A percentile compares a stretch with the other conserved stretches of the same genome.
phyloP scores from a whole-genome alignment of 2,113 vertebrate species.

The Brachyistius frenatus region DNA sequence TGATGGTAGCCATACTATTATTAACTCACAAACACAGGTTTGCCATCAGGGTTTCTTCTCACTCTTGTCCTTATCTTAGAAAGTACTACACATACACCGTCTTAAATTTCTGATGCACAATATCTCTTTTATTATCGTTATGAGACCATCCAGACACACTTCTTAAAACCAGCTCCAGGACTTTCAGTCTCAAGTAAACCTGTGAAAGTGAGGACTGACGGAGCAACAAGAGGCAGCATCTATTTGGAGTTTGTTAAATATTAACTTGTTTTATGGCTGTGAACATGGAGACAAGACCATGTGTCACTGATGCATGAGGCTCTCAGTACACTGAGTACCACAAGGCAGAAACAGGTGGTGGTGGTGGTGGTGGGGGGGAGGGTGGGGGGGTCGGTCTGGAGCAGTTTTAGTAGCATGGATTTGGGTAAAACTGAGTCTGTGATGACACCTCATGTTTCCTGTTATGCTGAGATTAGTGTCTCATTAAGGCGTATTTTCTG shows the following conservation, averaged over 20 bases:
- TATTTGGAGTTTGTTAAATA: conserved; percentile 84
- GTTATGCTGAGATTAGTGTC: neutral
- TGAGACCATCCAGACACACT: neutral
- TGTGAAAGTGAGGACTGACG: conserved; percentile 25
- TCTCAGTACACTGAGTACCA: conserved; percentile 75
- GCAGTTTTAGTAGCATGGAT: conserved; percentile 59
- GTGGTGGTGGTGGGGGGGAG: conserved; percentile 25
- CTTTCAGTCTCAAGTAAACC: conserved; percentile 27
- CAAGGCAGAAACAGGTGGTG: conserved; percentile 64
- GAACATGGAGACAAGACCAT: conserved; percentile 74
- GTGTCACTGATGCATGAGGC: conserved; percentile 78
- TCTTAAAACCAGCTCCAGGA: no score
- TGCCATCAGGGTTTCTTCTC: conserved; percentile 18
- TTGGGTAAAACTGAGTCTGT: conserved; percentile 40
- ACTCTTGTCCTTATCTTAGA: conserved; percentile 25
- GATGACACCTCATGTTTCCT: conserved; percentile 20
- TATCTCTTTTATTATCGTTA: neutral
- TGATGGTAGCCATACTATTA: conserved; percentile 61
- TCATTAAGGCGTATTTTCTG: conserved; percentile 11
- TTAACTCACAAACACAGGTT: conserved; percentile 69
- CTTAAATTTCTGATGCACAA: neutral
- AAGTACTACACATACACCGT: neutral
- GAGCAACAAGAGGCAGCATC: conserved; percentile 59
- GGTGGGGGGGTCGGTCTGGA: conserved; percentile 30
- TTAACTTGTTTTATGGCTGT: conserved; percentile 84